These are phyloP conservation scores for Rhabdomys pumilio DNA, from an alignment of 2,797 vertebrate genomes.

Conservation along the genomic window DNA sequence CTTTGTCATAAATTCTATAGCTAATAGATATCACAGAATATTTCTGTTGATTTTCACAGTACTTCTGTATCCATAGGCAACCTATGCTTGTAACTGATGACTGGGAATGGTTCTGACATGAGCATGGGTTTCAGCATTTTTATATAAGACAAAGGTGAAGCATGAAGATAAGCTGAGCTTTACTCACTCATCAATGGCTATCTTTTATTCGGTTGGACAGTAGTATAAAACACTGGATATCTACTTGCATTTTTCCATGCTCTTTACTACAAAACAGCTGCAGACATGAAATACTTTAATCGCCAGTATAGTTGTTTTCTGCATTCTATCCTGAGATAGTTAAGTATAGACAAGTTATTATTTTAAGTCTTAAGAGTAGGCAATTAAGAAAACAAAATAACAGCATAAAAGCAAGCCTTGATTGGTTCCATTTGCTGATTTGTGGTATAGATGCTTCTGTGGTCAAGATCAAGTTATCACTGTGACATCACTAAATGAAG, in stretches of 20 bases:
- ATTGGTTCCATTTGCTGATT: neutral
- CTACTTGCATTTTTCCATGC: neutral
- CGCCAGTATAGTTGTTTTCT: neutral
- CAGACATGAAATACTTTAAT: neutral
- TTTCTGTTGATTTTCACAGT: neutral
- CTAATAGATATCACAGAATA: neutral
- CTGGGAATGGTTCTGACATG: neutral
- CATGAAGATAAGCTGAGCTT: neutral
- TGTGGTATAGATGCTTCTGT: neutral
- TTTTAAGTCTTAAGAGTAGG: neutral
- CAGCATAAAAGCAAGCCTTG: neutral
- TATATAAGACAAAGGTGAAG: slow-evolving; percentile 11
- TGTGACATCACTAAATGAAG: neutral
- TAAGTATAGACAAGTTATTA: slow-evolving; percentile 14
- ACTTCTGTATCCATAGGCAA: neutral
- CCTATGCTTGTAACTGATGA: slow-evolving; percentile 6
- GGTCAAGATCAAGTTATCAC: neutral
- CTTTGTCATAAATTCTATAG: slow-evolving; percentile 26
- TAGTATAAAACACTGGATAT: neutral
- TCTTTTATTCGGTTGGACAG: neutral
- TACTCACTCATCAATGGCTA: neutral
- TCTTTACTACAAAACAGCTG: neutral
- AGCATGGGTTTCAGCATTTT: neutral
- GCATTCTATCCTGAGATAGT: neutral
- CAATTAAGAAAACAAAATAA: neutral